A percentile compares a stretch with the other conserved stretches of the same genome.
phyloP scores from a whole-genome alignment of 2,113 vertebrate species.

The Kryptolebias marmoratus region DNA sequence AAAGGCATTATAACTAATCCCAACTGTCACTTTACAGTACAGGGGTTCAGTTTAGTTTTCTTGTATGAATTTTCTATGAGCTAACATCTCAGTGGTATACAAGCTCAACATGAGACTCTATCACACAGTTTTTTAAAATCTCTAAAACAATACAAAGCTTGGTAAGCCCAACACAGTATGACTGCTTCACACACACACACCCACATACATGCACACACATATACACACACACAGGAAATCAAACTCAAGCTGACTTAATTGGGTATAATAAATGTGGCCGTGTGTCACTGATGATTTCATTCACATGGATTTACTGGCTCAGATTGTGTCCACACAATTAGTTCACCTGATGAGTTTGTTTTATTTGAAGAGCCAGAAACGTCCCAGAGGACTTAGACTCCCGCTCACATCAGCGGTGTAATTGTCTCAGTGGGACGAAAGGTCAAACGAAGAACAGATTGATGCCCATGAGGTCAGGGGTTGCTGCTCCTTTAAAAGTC shows the following conservation, averaged over 20 bases:
- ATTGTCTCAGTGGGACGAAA: background rate
- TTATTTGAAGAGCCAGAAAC: constrained; percentile 2
- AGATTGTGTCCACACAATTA: constrained; percentile 36
- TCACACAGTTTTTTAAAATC: background rate
- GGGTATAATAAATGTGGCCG: constrained; percentile 8
- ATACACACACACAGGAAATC: background rate
- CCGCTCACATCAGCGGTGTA: background rate
- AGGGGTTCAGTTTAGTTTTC: too few relatives aligned
- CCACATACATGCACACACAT: too few relatives aligned
- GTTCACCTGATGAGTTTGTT: constrained; percentile 28
- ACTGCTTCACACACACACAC: too few relatives aligned
- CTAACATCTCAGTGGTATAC: too few relatives aligned
- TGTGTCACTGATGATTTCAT: constrained; percentile 34
- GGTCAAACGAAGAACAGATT: constrained; percentile 30
- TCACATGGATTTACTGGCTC: constrained; percentile 27
- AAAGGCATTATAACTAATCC: too few relatives aligned
- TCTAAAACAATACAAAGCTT: background rate
- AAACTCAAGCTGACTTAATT: background rate
- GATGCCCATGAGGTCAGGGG: constrained; percentile 13
- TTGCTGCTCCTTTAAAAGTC: constrained; percentile 13
- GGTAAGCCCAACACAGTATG: too few relatives aligned
- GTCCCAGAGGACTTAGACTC: constrained; percentile 14
- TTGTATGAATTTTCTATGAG: too few relatives aligned
- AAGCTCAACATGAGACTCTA: too few relatives aligned
- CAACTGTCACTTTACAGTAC: too few relatives aligned